Base-by-base conservation (phyloP, 1,140 invertebrate genomes). In the Drosophila repletoides region DNA sequence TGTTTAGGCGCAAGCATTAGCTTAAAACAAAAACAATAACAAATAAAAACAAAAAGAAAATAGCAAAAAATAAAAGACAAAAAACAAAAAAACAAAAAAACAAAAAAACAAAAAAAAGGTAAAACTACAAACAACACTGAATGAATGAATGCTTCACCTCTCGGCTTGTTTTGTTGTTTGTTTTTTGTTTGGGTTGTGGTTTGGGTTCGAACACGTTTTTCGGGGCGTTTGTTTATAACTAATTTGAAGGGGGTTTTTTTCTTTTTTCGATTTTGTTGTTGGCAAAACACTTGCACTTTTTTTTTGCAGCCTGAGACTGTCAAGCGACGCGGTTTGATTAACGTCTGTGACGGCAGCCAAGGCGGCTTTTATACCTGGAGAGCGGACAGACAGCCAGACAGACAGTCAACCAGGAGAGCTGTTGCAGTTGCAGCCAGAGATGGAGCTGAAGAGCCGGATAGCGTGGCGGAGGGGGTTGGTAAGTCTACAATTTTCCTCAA, bases 301-400 rank as follows among this genome's bases (percentile, higher is more conserved):
- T 17, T 43, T 4, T 10, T n/a, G 21, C 55, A 52, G 40, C 26
- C 46, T 33, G 34, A 24, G 46, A 60, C 56, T 70, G 69, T 66
- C 69, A 53, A 84, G 61, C 70, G 75, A 86, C 71, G 80, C 74
- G 74, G 49, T 87, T 76, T 86, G 80, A 87, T 84, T 84, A 86
- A 80, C 81, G 51, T 46, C 28, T 46, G 33, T 51, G 46, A 45
- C 33, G 49, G 36, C 34, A 45, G 55, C 22, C 19, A 4, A n/a
- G n/a, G 60, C 58, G 29, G 63, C 80, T 84, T 84, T 86, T 84
- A 84, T 84, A 84, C 72, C 40, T 26, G 22, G 21, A 26, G 38
- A 46, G 29, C 59, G 21, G 45, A 14, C 17, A 29, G 4, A 9
- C 15, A 19, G 43, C 24, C 26, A 17, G 48, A 3, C 38, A 19